Base-by-base conservation (phyloP, 2,797 vertebrate species). In the Acanthis flammea region DNA sequence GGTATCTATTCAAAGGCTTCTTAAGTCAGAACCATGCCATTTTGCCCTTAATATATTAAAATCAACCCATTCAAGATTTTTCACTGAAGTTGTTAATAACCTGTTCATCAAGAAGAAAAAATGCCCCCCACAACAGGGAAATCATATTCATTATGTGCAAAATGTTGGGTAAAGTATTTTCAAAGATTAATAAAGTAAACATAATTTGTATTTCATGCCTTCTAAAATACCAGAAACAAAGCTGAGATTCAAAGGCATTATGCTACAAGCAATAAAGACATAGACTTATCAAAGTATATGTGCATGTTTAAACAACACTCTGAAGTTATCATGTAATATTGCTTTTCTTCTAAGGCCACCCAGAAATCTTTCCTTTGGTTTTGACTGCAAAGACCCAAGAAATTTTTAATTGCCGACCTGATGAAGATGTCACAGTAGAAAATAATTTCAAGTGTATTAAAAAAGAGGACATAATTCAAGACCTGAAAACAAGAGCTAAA, bases 351-450 rank as follows among this genome's bases (percentile, higher is more conserved):
- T 73, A 90, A 99, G 99, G 96, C 95, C 98, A 98, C 86, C 98
- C 98, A 19, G 98, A 99, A 79, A 98, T 99, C 95, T 97, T 98
- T 92, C 99, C 99, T 50, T 71, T 99, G 97, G 97, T 98, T 77
- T 97, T 99, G 92, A 99, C 99, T 82, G 98, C 97, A 71, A 98
- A 97, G 91, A 99, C 99, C 21, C 99, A 99, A 97, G 98, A 99
- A 97, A 98, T 99, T 94, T 99, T 99, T 92, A 97, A 93, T 12
- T 99, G 99, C 84, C 92, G 93, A 31, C 53, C 96, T 12, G 98
- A 99, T 42, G 97, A 98, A 94, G 99, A 99, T 31, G 79, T 99
- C 84, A 99, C 98, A 6, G 97, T 95, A 44, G 98, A 99, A 81
- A 97, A 95, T 35, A 98, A 98, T 66, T 98, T 98, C 97, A 99